Evolutionary conservation across 2,888 invertebrate genomes (phyloP), one percentile per base, ranked within the genome.

Genomic region (Drosophila anceps): DNA sequence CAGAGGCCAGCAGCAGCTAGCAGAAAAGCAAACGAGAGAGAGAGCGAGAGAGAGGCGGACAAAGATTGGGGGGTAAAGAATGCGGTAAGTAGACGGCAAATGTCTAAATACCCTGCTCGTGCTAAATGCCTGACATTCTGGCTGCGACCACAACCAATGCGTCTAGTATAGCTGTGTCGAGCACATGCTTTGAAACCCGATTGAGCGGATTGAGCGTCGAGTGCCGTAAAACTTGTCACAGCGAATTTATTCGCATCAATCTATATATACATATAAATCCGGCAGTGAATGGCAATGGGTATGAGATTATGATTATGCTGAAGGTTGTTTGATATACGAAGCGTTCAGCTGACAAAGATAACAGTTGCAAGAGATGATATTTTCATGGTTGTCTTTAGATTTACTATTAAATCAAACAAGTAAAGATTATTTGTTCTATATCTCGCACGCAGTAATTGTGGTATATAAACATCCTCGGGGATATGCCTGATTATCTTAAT

Each of bases 21-120:
- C 62, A 59, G 48, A 3, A 20, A 8, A 8, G 13, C 4, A 20
- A 29, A 29, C 0, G 48, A 13, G 33, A 0, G 20, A 0, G 27
- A 46, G 27, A 10, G 46, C 10, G 15, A 27, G n/a, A 29, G 12
- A n/a, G 29, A 6, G n/a, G 24, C 24, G 12, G 48, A 12, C 4
- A 15, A 24, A 46, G 15, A 4, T 0, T 0, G 27, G 9, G 20
- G 18, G 12, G 5, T 0, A 10, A 15, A 13, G 29, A 50, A n/a
- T 44, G 65, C 53, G 60, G 69, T 83, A 88, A 85, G 79, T 85
- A 85, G 81, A 79, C 75, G 79, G 83, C 71, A 88, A 85, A 85
- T 83, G 86, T 85, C 88, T 88, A 85, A 85, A 85, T 88, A 85
- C 88, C 86, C 84, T 84, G 83, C 77, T 78, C 79, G 88, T 86